Percentiles rank a stretch among this genome's conserved stretches.
phyloP scores from a whole-genome alignment of 2,888 invertebrate species.

The Xanthostigma xanthostigma region DNA sequence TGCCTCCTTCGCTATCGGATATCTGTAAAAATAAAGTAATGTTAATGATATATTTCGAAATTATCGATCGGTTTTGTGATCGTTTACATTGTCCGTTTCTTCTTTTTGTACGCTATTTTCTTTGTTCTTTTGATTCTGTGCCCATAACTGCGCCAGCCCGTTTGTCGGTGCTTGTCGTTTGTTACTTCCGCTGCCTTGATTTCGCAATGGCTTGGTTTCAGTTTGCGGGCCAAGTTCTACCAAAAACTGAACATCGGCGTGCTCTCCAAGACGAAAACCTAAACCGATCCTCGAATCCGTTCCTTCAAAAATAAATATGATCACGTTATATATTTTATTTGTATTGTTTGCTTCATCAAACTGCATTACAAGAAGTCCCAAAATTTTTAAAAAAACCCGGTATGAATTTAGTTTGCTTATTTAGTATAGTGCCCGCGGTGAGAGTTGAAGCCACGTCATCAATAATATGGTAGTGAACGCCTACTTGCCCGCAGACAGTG shows the following conservation, averaged over 20 bases:
- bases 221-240: conserved; percentile 66
- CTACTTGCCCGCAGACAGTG: too few relatives aligned
- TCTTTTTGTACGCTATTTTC: conserved; percentile 6
- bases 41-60: conserved; percentile 4
- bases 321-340: not conserved
- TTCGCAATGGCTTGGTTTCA: conserved; percentile 50
- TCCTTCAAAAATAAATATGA: conserved; percentile 33
- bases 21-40: conserved; percentile 22
- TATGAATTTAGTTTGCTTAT: too few relatives aligned
- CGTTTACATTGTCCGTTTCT: conserved; percentile 9
- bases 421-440: too few relatives aligned
- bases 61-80: not conserved
- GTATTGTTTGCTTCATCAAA: not conserved
- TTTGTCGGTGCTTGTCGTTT: conserved; percentile 31
- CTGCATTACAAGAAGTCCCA: too few relatives aligned
- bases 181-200: conserved; percentile 18
- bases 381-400: too few relatives aligned
- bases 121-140: not conserved
- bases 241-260: conserved; percentile 66
- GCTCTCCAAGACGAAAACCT: conserved; percentile 65
- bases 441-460: too few relatives aligned
- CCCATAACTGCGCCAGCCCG: not conserved
- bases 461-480: too few relatives aligned
- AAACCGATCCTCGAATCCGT: conserved; percentile 67
- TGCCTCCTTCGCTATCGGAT: conserved; percentile 32